Base-by-base conservation (phyloP, 2,888 invertebrate species). In the Parnassius orleans region DNA sequence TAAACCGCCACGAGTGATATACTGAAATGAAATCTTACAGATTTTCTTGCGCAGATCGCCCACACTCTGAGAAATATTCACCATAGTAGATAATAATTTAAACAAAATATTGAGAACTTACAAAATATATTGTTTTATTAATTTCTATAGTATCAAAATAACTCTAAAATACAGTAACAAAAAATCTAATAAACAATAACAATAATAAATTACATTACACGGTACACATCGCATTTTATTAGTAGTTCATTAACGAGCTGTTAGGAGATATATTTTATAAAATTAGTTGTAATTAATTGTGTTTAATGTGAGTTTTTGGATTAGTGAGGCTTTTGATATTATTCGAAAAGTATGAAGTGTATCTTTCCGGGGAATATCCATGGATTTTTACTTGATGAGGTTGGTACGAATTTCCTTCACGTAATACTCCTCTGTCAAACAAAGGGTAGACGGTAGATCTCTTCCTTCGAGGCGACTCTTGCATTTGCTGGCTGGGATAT, bases 401-500 rank as follows among this genome's bases (percentile, higher is more conserved):
- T 54, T 80, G 75, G 60, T 80, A 77, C 2, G 73, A 67, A 11
- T 75, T 74, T 5, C 68, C 61, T 51, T 82, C 83, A 10, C 76
- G 78, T 44, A 75, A 65, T 3, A 74, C 57, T 14, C 76, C 75
- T 68, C 76, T 82, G 60, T 85, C 83, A 61, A 83, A 83, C 12
- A 83, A 68, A 12, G 86, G 83, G 63, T 81, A 83, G 47, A 78
- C 71, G 0, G 88, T 81, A 0, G 90, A 88, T 57, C 90, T 76
- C 74, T 90, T 91, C 79, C 81, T 88, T 56, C 90, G 80, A 7
- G 89, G 90, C 9, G 87, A 83, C 24, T 90, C 90, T 71, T 90
- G 90, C 79, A 90, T 81, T 69, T 87, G 89, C 68, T 87, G 86
- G 52, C 76, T 83, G n/a, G 90, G 90, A 70, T 90, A 91, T 1